These are phyloP conservation scores for Neosilurus hyrtlii DNA, from an alignment of 2,797 vertebrate genomes.

Conservation along the genomic window DNA sequence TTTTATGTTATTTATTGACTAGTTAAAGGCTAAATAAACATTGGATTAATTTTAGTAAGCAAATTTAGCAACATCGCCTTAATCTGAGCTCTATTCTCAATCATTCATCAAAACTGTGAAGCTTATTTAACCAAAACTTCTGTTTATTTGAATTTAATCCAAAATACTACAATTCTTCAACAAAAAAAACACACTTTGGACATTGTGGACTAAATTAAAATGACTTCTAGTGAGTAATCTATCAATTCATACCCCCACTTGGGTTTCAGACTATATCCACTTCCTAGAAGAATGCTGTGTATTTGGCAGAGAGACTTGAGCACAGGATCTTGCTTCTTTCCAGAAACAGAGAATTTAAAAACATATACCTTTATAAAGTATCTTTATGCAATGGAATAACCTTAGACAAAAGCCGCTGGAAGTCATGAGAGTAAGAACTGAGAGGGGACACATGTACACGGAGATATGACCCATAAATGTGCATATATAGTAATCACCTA, in stretches of 20 bases:
- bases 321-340: not conserved
- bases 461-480: not conserved
- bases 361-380: not conserved
- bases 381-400: not conserved
- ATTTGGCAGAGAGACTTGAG: conserved; percentile 2
- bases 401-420: not conserved
- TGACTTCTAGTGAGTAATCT: not conserved
- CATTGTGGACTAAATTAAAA: not conserved
- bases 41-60: not conserved
- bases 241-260: not conserved
- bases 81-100: not conserved
- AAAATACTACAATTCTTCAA: not conserved
- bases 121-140: not conserved
- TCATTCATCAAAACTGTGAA: not conserved
- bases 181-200: not conserved
- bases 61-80: not conserved
- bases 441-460: not conserved
- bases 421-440: not conserved
- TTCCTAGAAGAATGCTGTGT: not conserved
- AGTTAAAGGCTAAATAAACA: not conserved
- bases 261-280: conserved; percentile 3
- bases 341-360: not conserved
- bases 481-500: not conserved
- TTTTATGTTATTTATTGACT: not conserved
- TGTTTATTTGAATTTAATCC: not conserved